Conservation (phyloP, 1,140 invertebrate species). For the Vanessa atalanta region DNA sequence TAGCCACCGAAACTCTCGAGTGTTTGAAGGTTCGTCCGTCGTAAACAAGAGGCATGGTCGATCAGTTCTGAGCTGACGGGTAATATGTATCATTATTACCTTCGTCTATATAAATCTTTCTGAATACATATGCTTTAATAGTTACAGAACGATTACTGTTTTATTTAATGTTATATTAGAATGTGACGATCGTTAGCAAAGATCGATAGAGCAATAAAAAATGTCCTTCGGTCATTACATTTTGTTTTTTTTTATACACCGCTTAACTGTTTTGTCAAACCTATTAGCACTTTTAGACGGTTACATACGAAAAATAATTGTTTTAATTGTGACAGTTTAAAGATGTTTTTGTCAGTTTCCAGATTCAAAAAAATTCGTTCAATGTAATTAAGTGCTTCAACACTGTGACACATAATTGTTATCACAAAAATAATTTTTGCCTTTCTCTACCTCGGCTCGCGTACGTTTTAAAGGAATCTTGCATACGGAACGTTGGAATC, state of each 20-base stretch:
- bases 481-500: slow-evolving; percentile 37
- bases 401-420: not conserved
- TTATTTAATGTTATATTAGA: slow-evolving; percentile 7
- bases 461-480: slow-evolving; percentile 30
- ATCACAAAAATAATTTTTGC: slow-evolving; percentile 6
- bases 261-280: not conserved
- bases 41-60: slow-evolving; percentile 67
- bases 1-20: slow-evolving; percentile 78
- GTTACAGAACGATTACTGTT: slow-evolving; percentile 10
- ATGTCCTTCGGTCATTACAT: not conserved
- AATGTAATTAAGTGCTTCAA: not conserved
- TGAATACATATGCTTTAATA: slow-evolving; percentile 55
- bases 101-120: slow-evolving; percentile 57
- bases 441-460: slow-evolving; percentile 1
- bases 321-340: not conserved
- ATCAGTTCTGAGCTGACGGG: slow-evolving; percentile 46
- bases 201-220: not conserved
- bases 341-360: not conserved
- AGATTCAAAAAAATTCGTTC: not conserved
- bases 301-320: too few species aligned
- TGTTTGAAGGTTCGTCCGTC: slow-evolving; percentile 60
- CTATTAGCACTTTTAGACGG: not conserved
- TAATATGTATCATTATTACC: slow-evolving; percentile 67
- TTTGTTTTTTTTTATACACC: not conserved
- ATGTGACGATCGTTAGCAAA: not conserved